A percentile compares a stretch with the other conserved stretches of the same genome.
phyloP scores from a whole-genome alignment of 2,888 invertebrate species.

The Nomada flava region DNA sequence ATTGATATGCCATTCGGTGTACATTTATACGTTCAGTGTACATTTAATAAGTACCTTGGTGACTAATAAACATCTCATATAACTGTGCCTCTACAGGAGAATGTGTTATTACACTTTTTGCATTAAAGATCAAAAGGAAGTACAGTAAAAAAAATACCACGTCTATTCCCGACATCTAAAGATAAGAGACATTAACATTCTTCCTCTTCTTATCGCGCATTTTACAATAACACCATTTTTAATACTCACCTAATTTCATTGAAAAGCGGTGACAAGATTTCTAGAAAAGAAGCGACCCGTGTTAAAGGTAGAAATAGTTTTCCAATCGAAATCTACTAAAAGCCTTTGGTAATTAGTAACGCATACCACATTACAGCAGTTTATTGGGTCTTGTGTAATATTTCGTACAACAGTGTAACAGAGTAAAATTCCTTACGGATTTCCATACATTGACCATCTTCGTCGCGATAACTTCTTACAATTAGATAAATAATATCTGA shows the following conservation, averaged over 20 bases:
- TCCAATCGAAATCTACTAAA: conserved; percentile 9
- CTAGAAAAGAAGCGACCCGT: neutral
- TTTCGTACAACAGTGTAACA: conserved; percentile 69
- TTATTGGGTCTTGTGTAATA: conserved; percentile 71
- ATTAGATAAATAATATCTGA: conserved; percentile 42
- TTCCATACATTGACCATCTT: conserved; percentile 53
- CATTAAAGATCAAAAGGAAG: neutral
- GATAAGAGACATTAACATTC: neutral
- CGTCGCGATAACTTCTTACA: conserved; percentile 53
- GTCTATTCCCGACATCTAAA: neutral
- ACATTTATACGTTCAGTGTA: conserved; percentile 65
- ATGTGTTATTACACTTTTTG: conserved; percentile 4
- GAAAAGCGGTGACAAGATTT: neutral
- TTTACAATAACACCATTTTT: neutral
- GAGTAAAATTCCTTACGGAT: conserved; percentile 66
- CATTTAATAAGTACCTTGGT: conserved; percentile 68
- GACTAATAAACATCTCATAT: conserved; percentile 67
- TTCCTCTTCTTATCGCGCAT: neutral
- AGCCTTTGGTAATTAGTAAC: conserved; percentile 51
- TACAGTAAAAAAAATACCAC: neutral
- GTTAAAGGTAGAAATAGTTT: conserved; percentile 15
- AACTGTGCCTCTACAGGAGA: conserved; percentile 54
- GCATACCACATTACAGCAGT: conserved; percentile 62
- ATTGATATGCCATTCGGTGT: conserved; percentile 71
- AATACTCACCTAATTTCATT: neutral